phyloP scores from a whole-genome alignment of 64 coral and sea anemone species.

The Trachythela sp. region DNA sequence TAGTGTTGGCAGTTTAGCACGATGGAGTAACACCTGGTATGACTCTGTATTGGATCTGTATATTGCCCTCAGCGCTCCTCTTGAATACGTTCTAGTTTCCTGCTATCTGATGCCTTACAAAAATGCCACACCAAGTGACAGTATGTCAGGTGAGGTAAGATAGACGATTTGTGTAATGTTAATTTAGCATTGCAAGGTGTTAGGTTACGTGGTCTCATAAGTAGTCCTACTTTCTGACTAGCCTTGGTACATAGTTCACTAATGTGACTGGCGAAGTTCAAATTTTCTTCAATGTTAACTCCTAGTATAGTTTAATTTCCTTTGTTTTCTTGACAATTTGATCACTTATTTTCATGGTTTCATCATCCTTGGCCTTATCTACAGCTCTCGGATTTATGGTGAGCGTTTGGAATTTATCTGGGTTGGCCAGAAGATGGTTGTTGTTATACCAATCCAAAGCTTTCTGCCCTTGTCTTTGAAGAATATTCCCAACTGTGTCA shows the following conservation, averaged over 20 bases:
- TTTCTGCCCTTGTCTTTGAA: background rate
- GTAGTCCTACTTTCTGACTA: background rate
- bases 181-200: background rate
- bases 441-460: background rate
- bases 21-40: background rate
- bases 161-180: background rate
- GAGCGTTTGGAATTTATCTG: background rate
- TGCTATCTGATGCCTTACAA: background rate
- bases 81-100: slow-evolving; percentile 1
- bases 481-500: background rate
- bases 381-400: background rate
- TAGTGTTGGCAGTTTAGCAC: background rate
- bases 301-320: background rate
- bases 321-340: background rate
- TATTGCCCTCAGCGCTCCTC: background rate
- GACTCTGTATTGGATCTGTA: background rate
- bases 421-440: background rate
- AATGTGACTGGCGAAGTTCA: background rate
- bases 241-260: background rate
- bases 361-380: background rate
- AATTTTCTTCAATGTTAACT: background rate
- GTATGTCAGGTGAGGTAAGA: background rate
- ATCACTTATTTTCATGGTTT: background rate
- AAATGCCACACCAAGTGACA: slow-evolving; percentile 14
- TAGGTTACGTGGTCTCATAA: background rate